Conservation (phyloP, 2,113 vertebrate genomes). For the Gasterosteus aculeatus region DNA sequence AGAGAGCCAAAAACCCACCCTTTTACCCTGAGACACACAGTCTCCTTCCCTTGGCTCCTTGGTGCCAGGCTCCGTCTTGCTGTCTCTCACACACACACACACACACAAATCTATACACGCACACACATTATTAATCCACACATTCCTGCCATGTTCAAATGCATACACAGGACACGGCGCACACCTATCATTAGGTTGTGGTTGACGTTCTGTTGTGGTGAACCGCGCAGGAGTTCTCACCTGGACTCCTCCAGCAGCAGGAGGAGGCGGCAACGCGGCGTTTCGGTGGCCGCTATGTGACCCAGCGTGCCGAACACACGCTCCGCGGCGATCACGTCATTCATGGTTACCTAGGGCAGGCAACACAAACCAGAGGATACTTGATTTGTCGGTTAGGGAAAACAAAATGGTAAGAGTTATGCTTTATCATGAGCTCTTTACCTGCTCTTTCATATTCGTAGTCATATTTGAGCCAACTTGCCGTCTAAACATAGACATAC, state of each 20-base stretch:
- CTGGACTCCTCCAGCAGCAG: conserved; percentile 91
- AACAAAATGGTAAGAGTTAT: neutral
- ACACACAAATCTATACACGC: conserved; percentile 28
- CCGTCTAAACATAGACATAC: neutral
- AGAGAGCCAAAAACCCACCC: conserved; percentile 74
- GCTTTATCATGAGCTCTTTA: neutral
- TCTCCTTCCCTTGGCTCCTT: conserved; percentile 61
- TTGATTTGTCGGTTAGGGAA: neutral
- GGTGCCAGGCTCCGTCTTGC: conserved; percentile 64
- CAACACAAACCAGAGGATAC: neutral
- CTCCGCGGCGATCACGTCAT: conserved; percentile 90
- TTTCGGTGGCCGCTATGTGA: conserved; percentile 90
- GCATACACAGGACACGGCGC: conserved; percentile 7
- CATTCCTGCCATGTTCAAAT: conserved; percentile 41
- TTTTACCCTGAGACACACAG: conserved; percentile 56
- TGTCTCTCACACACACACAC: conserved; percentile 27
- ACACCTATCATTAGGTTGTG: conserved; percentile 25
- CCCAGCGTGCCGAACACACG: conserved; percentile 92
- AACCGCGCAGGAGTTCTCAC: conserved; percentile 73
- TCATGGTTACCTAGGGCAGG: conserved; percentile 87
- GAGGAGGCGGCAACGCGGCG: conserved; percentile 88
- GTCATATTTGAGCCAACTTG: neutral
- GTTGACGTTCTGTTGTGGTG: conserved; percentile 17
- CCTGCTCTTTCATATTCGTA: too few species aligned
- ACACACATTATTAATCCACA: conserved; percentile 29